Conservation (phyloP, 2,797 vertebrate species). For the Syngnathus acus region DNA sequence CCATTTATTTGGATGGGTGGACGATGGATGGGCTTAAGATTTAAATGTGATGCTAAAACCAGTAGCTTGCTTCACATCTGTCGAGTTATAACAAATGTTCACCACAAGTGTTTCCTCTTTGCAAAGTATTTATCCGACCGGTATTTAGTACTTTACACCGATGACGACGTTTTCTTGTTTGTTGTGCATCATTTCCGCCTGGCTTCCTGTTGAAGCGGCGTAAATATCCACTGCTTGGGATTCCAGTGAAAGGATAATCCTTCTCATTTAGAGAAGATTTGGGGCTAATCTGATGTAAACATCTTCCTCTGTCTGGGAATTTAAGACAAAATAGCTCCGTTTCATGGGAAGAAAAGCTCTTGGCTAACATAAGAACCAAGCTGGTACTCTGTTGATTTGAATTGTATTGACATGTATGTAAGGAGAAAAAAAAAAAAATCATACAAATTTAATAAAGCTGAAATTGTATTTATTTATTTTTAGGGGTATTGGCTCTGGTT, state of each 20-base stretch:
- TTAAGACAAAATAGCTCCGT: conserved; percentile 22
- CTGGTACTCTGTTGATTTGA: neutral
- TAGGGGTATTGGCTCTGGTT: neutral
- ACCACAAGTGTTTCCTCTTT: neutral
- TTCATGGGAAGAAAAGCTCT: conserved; percentile 11
- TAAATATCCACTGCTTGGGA: conserved; percentile 22
- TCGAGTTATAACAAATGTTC: neutral
- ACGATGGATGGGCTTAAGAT: too few species aligned
- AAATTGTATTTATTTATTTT: neutral
- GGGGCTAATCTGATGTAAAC: conserved; percentile 44
- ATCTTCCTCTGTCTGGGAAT: conserved; percentile 24
- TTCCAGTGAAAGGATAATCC: conserved; percentile 15
- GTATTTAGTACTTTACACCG: neutral
- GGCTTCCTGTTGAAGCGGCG: conserved; percentile 9
- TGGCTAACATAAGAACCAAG: conserved; percentile 9
- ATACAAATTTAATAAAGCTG: too few species aligned
- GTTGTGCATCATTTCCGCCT: neutral
- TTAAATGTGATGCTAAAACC: neutral
- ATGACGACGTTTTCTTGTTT: neutral
- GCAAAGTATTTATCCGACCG: neutral
- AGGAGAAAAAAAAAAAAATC: too few species aligned
- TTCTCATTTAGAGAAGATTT: conserved; percentile 50
- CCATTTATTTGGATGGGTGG: too few species aligned
- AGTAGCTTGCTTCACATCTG: neutral
- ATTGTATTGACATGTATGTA: too few species aligned